Base-by-base conservation (phyloP, 1,140 invertebrate genomes). In the Batillaria attramentaria region DNA sequence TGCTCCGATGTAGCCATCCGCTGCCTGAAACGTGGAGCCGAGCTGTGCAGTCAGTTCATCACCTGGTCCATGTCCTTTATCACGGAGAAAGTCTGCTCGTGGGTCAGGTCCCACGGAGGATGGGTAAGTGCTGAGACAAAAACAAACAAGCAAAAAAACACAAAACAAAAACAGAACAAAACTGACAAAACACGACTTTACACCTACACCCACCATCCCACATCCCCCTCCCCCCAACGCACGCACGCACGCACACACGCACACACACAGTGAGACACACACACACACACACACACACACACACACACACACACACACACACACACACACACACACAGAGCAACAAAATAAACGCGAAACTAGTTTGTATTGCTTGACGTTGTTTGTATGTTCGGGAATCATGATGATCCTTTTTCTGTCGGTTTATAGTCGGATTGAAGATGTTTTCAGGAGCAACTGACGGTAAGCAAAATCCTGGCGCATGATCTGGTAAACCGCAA, bases 1-100 rank as follows among this genome's bases (percentile, higher is more conserved):
- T 91, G 91, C 75, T 86, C 89, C n/a, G 91, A 92, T 79, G 81
- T 91, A 72, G 89, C 89, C 37, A 87, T 91, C 41, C 76, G 82
- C 54, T 84, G 87, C 1, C 75, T 90, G 20, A 35, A 28, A 28
- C 41, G 41, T 5, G 65, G 75, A 6, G 28, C 35, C 10, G 57
- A 80, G 0, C 54, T 80, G 41, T 80, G 54, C 60, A 5, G 18
- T 5, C 31, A 65, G 37, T 80, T 72, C 65, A 2, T 80, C 1
- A 41, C 42, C 8, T 80, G 79, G 79, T 77, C 79, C n/a, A 16
- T 77, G 16, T 43, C 35, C 35, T 80, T 80, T 69, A 77, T 80
- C 43, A 42, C 37, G 1, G 57, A 77, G 37, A 16, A n/a, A 3
- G 65, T 80, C 6, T 77, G 74, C 39, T 33, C 41, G 16, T 80